Percentiles rank a stretch among this genome's conserved stretches.
These are phyloP conservation scores for Eunapius fragilis DNA, from an alignment of 37 sponge, comb jelly and placozoan species.

Conservation along the genomic window DNA sequence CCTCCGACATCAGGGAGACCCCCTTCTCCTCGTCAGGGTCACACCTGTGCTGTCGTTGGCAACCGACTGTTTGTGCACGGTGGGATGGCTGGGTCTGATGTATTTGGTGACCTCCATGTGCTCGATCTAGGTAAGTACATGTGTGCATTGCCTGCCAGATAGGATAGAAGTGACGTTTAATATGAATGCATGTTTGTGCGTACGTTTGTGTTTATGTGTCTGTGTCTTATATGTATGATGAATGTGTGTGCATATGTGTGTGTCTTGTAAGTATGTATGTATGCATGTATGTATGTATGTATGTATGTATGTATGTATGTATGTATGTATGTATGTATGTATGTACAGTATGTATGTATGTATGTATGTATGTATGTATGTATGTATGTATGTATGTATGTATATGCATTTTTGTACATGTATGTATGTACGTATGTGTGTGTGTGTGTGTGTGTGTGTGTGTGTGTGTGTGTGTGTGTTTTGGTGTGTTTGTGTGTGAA, in stretches of 20 bases:
- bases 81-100: constrained; percentile 54
- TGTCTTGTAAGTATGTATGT: too few relatives aligned
- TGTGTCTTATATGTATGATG: too few relatives aligned
- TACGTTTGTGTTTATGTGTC: not conserved
- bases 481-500: too few relatives aligned
- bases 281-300: not conserved
- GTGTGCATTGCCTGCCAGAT: too few relatives aligned
- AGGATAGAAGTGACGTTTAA: too few relatives aligned
- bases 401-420: not conserved
- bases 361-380: too few relatives aligned
- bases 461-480: not conserved
- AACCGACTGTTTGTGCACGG: constrained; percentile 65
- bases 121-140: constrained; percentile 42
- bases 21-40: constrained; percentile 75
- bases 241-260: too few relatives aligned
- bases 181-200: not conserved
- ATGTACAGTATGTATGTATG: not conserved
- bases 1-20: constrained; percentile 28
- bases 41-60: constrained; percentile 48
- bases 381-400: not conserved
- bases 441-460: not conserved
- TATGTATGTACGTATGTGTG: too few relatives aligned
- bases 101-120: constrained; percentile 26
- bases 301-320: too few relatives aligned
- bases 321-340: too few relatives aligned